Conservation (phyloP, 2,113 vertebrate genomes). For the Nicator chloris region DNA sequence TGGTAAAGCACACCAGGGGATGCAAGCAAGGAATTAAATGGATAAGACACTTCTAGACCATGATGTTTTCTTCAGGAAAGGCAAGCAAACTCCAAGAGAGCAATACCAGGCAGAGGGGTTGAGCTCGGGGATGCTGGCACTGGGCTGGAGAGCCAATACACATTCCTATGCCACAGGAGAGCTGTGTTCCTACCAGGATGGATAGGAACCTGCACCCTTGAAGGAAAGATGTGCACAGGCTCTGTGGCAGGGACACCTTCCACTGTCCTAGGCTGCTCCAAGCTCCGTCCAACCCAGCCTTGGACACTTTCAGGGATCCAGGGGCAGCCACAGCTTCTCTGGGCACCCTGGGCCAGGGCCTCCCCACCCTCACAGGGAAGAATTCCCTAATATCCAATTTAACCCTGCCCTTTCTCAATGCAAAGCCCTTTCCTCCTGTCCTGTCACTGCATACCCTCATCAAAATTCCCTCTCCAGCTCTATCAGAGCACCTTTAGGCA, state of each 20-base stretch:
- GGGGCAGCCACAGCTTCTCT: background rate
- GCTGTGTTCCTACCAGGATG: no score
- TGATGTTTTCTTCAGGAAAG: background rate
- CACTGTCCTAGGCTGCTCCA: background rate
- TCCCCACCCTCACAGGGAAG: background rate
- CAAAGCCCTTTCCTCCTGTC: background rate
- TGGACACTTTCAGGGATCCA: background rate
- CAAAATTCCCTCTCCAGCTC: background rate
- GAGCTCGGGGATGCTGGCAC: background rate
- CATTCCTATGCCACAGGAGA: background rate
- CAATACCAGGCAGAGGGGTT: background rate
- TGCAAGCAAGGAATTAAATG: background rate
- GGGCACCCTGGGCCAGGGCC: background rate
- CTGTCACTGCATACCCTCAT: background rate
- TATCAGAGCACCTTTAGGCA: background rate
- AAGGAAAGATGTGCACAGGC: background rate
- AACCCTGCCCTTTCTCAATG: background rate
- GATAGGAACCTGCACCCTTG: background rate
- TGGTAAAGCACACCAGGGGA: background rate
- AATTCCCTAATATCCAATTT: background rate
- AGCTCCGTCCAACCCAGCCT: background rate
- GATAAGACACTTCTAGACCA: fast-evolving
- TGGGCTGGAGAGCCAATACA: fast-evolving
- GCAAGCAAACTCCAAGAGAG: background rate
- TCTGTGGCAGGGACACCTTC: background rate